These are phyloP conservation scores for Triplophysa rosa DNA, from an alignment of 2,113 vertebrate genomes.

Conservation along the genomic window DNA sequence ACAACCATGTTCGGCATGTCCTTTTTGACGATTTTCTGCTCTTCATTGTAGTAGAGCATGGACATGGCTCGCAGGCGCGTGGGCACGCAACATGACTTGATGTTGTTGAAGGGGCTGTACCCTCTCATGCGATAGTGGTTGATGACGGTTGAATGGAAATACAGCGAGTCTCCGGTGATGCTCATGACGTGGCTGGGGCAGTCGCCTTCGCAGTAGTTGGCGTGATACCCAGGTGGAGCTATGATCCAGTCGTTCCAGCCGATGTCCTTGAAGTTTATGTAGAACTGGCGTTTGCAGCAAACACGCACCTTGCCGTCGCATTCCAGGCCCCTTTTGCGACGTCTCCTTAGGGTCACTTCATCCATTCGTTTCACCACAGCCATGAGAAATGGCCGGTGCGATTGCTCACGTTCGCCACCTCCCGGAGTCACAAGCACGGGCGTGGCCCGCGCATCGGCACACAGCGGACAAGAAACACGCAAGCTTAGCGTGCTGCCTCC, in stretches of 20 bases:
- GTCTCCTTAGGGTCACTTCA: conserved; percentile 76
- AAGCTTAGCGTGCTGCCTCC: conserved; percentile 79
- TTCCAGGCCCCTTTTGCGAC: conserved; percentile 89
- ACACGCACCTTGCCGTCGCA: conserved; percentile 94
- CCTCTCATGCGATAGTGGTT: conserved; percentile 96
- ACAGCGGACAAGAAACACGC: conserved; percentile 85
- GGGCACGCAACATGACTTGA: conserved; percentile 94
- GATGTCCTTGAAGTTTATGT: conserved; percentile 97
- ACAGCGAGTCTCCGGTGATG: conserved; percentile 87
- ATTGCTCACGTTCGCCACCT: conserved; percentile 83
- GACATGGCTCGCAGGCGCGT: conserved; percentile 98
- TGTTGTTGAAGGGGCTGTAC: conserved; percentile 91
- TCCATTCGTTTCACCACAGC: conserved; percentile 85
- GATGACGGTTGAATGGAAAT: conserved; percentile 97
- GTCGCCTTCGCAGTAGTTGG: conserved; percentile 98
- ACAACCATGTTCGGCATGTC: conserved; percentile 99
- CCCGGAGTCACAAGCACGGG: conserved; percentile 72
- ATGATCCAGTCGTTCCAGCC: conserved; percentile 99
- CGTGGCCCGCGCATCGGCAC: conserved; percentile 83
- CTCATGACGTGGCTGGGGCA: conserved; percentile 93
- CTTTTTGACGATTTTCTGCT: conserved; percentile 98
- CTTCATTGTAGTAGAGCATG: conserved; percentile 97
- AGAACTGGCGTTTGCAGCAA: conserved; percentile 97
- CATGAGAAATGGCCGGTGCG: conserved; percentile 95
- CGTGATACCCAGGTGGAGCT: conserved; percentile 91